phyloP scores from a whole-genome alignment of 2,888 invertebrate genomes.

The Atherix ibis region DNA sequence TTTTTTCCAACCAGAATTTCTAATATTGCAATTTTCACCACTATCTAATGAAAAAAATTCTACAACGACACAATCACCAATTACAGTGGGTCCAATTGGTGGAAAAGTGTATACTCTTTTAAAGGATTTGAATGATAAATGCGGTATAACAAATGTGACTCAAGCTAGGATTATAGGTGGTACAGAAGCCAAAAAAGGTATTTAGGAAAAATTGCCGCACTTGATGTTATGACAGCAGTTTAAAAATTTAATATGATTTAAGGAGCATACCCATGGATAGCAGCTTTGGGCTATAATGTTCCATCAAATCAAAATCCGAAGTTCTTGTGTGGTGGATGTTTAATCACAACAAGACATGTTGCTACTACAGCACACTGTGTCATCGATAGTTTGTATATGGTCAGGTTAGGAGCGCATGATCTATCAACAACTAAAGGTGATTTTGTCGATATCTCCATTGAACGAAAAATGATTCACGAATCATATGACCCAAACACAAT shows the following conservation, averaged over 20 bases:
- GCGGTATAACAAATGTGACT: conserved; percentile 36
- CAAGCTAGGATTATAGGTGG: conserved; percentile 43
- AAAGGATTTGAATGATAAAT: conserved; percentile 19
- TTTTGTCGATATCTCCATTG: conserved; percentile 40
- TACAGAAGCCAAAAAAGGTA: conserved; percentile 20
- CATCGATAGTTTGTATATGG: conserved; percentile 32
- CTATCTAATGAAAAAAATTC: not conserved
- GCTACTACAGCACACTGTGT: conserved; percentile 50
- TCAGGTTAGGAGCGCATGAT: conserved; percentile 65
- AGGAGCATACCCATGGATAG: conserved; percentile 73
- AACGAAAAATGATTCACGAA: conserved; percentile 47
- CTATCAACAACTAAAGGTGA: conserved; percentile 35
- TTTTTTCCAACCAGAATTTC: conserved; percentile 1
- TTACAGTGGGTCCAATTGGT: not conserved
- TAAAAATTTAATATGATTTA: too few relatives aligned
- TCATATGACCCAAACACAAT: conserved; percentile 43
- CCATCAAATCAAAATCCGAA: conserved; percentile 27
- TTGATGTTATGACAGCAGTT: too few relatives aligned
- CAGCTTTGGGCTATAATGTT: conserved; percentile 55
- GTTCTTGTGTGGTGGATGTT: conserved; percentile 61
- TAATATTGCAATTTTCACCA: conserved; percentile 8
- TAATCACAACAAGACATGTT: conserved; percentile 49
- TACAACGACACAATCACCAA: too few relatives aligned
- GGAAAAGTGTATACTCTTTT: conserved; percentile 5
- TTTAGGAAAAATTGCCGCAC: too few relatives aligned